These are phyloP conservation scores for Agrotis puta DNA, from an alignment of 2,888 invertebrate species.

Conservation along the genomic window DNA sequence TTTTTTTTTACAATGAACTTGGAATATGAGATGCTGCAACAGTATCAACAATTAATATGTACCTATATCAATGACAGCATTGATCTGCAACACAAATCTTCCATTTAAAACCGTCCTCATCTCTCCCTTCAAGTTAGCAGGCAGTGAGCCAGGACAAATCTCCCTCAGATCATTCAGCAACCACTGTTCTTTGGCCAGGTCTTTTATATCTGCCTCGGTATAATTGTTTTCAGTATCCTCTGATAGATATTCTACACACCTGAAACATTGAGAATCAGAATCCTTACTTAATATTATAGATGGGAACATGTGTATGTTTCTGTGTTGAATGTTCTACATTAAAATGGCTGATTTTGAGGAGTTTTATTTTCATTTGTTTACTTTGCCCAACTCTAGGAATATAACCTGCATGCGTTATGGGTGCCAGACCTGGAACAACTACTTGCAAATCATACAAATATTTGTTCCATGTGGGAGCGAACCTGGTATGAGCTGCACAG, in stretches of 20 bases:
- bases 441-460: too few relatives aligned
- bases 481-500: too few relatives aligned
- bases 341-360: too few relatives aligned
- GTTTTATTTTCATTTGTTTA: neutral
- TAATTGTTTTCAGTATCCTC: constrained; percentile 82
- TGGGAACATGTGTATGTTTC: too few relatives aligned
- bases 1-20: too few relatives aligned
- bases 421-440: too few relatives aligned
- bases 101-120: constrained; percentile 88
- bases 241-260: constrained; percentile 90
- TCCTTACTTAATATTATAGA: too few relatives aligned
- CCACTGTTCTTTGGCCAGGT: constrained; percentile 93
- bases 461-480: too few relatives aligned
- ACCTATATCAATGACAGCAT: constrained; percentile 92
- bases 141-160: constrained; percentile 92
- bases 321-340: too few relatives aligned
- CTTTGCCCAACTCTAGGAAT: too few relatives aligned
- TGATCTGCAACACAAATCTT: constrained; percentile 92
- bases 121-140: constrained; percentile 87
- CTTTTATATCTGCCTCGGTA: constrained; percentile 87
- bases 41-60: constrained; percentile 45
- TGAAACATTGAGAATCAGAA: constrained; percentile 62
- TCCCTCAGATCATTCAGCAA: constrained; percentile 92
- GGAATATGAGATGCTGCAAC: too few relatives aligned
- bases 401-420: too few relatives aligned